Base-by-base conservation (phyloP, 2,113 vertebrate genomes). In the Lepisosteus oculatus region DNA sequence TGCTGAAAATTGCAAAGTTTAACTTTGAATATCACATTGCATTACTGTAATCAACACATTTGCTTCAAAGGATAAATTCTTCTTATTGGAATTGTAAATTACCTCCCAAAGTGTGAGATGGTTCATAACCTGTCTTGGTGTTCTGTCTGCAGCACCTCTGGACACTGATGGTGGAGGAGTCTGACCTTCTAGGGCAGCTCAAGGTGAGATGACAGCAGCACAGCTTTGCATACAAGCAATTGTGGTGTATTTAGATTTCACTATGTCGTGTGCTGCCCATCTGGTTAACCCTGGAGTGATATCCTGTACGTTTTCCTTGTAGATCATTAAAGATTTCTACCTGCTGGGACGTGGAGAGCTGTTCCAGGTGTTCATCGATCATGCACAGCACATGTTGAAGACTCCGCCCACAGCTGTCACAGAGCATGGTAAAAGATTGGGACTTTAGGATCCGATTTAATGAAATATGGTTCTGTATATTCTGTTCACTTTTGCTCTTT, bases 321-420 rank as follows among this genome's bases (percentile, higher is more conserved):
- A 99, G 97, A 97, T 97, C 75, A 95, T 99, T 82, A 99, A 99
- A 85, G 97, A 99, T 78, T 99, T 99, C 74, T 99, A 98, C 76
- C 82, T 99, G 78, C 75, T 99, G 89, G 97, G 97, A 66, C 94
- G 97, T 76, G 97, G 97, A 9, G 97, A 99, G 80, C 91, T 99
- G 62, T 99, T 98, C 81, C 97, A 99, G 85, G 97, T 92, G 12
- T 99, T 99, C 75, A 98, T 99, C 55, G 97, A 99, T 82, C 94
- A 93, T 0, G 96, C 97, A 29, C 96, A 99, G 75, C 95, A 97
- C 68, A 98, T 98, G 96, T 81, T 99, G 72, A 99, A 99, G 89
- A 94, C 94, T 1, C 96, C 96, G 0, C 97, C 97, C 0, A 96
- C 96, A 0, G 94, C 96, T 11, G 97, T 99, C 73, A 99, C 96